Base-by-base conservation (phyloP, 1,140 invertebrate genomes). In the Orius insidiosus region DNA sequence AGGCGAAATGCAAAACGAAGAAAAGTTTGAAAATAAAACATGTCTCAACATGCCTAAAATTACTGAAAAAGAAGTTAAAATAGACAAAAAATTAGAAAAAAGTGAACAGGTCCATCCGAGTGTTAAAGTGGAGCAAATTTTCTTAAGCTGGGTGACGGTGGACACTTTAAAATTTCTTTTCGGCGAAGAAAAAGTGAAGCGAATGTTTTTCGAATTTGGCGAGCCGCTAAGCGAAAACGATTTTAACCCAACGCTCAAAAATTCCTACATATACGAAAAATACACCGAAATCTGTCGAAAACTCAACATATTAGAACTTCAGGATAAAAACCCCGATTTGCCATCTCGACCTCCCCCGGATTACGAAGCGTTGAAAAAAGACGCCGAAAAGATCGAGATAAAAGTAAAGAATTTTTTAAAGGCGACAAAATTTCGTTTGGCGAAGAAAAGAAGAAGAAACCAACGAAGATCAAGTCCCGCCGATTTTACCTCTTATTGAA, bases 291-390 rank as follows among this genome's bases (percentile, higher is more conserved):
- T 75, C 38, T 74, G 71, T 53, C 62, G 58, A 40, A 68, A 67
- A 47, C 52, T 75, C 15, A 52, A 49, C 35, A 33, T 52, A 5
- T 42, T 52, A n/a, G 51, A 52, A 18, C 11, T 52, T 3, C 42
- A 46, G 42, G 51, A 52, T 37, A 35, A 44, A 36, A 16, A 34
- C 4, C 47, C 49, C 16, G 51, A 52, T n/a, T 54, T 60, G 16
- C 60, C 66, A 52, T 57, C 61, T n/a, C 68, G 68, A 55, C 70
- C 71, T 15, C 53, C 73, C 8, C 70, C 71, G 5, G 65, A 72
- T 56, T 75, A 69, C 52, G 63, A 60, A 15, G 60, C 66, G 47
- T 53, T 75, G 30, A 67, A 73, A 54, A 63, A 70, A 55, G 70
- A 75, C 54, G 66, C 61, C 48, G 66, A 68, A 52, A 62, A 62